A percentile compares a stretch with the other conserved stretches of the same genome.
These are phyloP conservation scores for Decapterus maruadsi DNA, from an alignment of 2,797 vertebrate species.

Conservation along the genomic window DNA sequence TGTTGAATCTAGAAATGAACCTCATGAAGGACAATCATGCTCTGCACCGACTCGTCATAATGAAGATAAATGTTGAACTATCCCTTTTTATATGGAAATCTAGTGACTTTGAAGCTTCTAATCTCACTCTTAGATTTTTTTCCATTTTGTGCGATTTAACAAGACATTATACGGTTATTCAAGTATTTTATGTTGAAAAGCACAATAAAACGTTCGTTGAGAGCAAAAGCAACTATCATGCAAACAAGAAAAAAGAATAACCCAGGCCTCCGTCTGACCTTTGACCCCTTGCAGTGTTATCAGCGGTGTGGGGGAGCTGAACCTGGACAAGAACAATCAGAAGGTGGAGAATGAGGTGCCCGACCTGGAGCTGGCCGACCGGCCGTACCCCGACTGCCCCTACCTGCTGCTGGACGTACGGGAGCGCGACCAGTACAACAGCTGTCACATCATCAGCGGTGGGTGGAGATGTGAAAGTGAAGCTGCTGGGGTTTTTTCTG, in stretches of 20 bases:
- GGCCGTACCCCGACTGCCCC: slow-evolving; percentile 92
- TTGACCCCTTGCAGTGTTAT: slow-evolving; percentile 87
- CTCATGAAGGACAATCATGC: background rate
- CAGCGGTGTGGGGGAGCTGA: slow-evolving; percentile 93
- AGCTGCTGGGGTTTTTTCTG: too few species aligned
- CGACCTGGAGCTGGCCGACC: slow-evolving; percentile 59
- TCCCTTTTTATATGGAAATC: too few species aligned
- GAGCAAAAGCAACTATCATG: background rate
- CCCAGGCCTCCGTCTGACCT: background rate
- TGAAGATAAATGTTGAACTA: too few species aligned
- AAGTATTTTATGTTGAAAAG: background rate
- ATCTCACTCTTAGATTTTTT: too few species aligned
- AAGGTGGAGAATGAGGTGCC: slow-evolving; percentile 49
- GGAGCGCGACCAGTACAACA: slow-evolving; percentile 90
- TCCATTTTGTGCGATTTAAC: too few species aligned
- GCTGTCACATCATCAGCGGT: slow-evolving; percentile 94
- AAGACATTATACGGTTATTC: too few species aligned
- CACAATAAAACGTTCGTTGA: background rate
- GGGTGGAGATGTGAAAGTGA: slow-evolving; percentile 25
- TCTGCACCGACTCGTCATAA: background rate
- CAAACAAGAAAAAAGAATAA: background rate
- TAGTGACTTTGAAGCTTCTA: too few species aligned
- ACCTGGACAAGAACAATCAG: slow-evolving; percentile 81
- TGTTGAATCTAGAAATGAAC: background rate
- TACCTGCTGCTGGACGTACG: slow-evolving; percentile 95